Evolutionary conservation across 2,797 vertebrate genomes (phyloP), one percentile per base, ranked within the genome.

Genomic region (Eidolon dupreanum): DNA sequence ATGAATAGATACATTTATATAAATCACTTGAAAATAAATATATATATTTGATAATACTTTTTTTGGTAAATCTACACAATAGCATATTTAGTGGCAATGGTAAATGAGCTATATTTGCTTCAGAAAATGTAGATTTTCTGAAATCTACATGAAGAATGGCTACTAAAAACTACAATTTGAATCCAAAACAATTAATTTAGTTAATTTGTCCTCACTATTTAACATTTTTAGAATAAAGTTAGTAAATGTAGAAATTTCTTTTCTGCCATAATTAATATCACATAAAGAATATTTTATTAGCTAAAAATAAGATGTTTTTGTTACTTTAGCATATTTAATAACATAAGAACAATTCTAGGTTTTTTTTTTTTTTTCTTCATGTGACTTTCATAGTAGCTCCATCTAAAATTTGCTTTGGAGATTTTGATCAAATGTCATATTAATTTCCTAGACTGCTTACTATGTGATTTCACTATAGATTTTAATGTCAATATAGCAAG

Each of bases 401-500:
- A 78, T 85, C 94, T 95, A 73, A 96, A 96, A 98, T 92, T 96
- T 83, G 79, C 84, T 95, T 95, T 88, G 41, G 53, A 97, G 78
- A 95, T 95, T 94, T 75, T 90, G 74, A 96, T 95, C 79, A 95
- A 96, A 96, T 94, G 59, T 93, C 94, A 91, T 86, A 88, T 68
- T 88, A 63, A 83, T 97, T 97, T 97, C 57, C 75, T 93, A 96
- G 66, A 12, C 61, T 96, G 51, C 49, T 97, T 51, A 94, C 77
- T 96, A 95, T 63, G 11, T 85, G 91, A 77, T 57, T 57, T 63
- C 20, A 43, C 33, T 63, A 11, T 65, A 59, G 16, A 92, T 33
- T 90, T 92, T 91, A 95, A 96, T 61, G 38, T 91, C 12, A 57
- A 41, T 19, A 15, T 78, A 85, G 22, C 33, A 94, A 87, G 65